Base-by-base conservation (phyloP, 2,113 vertebrate genomes). In the Felis chaus region DNA sequence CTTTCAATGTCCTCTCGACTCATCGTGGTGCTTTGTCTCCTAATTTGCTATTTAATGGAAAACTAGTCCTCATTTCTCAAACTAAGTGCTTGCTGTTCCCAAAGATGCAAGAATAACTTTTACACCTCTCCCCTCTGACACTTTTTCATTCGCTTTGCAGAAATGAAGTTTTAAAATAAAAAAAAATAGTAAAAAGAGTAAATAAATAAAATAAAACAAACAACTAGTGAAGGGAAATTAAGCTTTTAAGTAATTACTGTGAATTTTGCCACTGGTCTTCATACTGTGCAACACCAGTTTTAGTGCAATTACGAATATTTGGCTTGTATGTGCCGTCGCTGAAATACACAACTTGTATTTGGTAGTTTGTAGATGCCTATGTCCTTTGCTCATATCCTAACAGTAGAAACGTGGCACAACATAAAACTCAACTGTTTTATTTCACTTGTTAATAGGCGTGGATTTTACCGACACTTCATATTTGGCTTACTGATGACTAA, bases 111-210 rank as follows among this genome's bases (percentile, higher is more conserved):
- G 96, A 97, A 94, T 95, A 98, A 84, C 83, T 98, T 98, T 98
- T 98, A 97, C 98, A 97, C 97, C 98, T 98, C 98, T 95, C 82
- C 93, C 93, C 79, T 95, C 97, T 86, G 94, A 82, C 79, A 93
- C 82, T 98, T 98, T 95, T 95, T 80, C 95, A 98, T 98, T 97
- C 95, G 92, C 97, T 98, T 98, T 98, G 97, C 96, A 97, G 96
- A 98, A 98, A 98, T 98, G 98, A 98, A 98, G 71, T 96, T 50
- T 63, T 97, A 91, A 4, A 53, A 80, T 95, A 97, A 96, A 92
- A 66, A 53, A 53, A 53, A 33, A 79, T 11, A 19, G 76, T 33
- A n/a, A 53, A 79, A 79, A 50, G 27, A 53, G 18, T 53, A 53
- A 33, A 50, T 53, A 79, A 53, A 78, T 78, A 29, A 48, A 48